phyloP scores from a whole-genome alignment of 2,113 vertebrate genomes.

The Nothoprocta pentlandii region DNA sequence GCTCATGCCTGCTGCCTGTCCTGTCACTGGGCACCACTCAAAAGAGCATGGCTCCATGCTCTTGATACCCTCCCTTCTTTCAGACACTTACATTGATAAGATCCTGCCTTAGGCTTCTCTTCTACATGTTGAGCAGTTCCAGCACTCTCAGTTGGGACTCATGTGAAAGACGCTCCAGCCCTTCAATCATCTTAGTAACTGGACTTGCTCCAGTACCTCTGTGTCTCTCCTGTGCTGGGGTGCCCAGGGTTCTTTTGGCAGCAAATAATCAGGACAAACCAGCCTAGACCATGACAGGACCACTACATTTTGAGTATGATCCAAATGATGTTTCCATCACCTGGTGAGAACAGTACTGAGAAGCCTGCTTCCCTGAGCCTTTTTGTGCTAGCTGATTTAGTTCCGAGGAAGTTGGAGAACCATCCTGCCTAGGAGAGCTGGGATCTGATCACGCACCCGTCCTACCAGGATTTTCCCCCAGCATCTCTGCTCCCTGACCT shows the following conservation, averaged over 20 bases:
- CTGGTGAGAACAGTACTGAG: not conserved
- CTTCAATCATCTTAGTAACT: no score
- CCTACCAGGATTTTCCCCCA: not conserved
- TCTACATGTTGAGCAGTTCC: no score
- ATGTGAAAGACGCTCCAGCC: no score
- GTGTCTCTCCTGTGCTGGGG: no score
- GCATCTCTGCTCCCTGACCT: not conserved
- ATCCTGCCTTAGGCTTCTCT: no score
- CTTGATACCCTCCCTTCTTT: no score
- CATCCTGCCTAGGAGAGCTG: not conserved
- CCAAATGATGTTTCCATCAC: not conserved
- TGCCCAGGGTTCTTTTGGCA: not conserved
- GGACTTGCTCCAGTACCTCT: no score
- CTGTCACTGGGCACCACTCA: no score
- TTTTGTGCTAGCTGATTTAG: rapidly evolving
- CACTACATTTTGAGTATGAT: not conserved
- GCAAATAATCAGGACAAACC: not conserved
- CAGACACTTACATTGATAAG: no score
- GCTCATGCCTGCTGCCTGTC: no score
- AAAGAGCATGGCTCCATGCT: no score
- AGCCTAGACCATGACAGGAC: not conserved
- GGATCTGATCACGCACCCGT: not conserved
- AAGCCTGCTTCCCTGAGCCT: not conserved
- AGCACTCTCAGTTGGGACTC: no score
- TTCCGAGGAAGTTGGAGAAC: not conserved